These are phyloP conservation scores for Nephrotoma guestfalica DNA, from an alignment of 2,888 invertebrate genomes.

Conservation along the genomic window DNA sequence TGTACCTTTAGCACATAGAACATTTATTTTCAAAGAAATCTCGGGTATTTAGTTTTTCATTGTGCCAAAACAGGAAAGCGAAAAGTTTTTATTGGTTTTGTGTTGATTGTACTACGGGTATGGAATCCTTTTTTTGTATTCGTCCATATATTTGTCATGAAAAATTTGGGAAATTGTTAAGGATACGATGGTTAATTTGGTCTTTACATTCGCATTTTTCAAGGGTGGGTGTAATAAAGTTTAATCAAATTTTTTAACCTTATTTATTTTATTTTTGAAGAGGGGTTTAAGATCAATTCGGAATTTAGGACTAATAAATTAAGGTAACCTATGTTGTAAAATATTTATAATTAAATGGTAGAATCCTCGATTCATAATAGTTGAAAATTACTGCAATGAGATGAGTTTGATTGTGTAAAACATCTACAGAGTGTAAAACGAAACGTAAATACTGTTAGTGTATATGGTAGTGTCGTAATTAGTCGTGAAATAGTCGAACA, in stretches of 20 bases:
- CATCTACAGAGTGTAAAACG: too few relatives aligned
- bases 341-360: too few relatives aligned
- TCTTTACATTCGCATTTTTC: background rate
- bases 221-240: background rate
- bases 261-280: background rate
- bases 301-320: background rate
- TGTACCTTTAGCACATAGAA: background rate
- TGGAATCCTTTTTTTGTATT: background rate
- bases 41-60: background rate
- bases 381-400: too few relatives aligned
- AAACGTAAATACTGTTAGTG: too few relatives aligned
- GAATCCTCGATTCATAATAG: too few relatives aligned
- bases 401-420: too few relatives aligned
- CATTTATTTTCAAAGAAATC: background rate
- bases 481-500: too few relatives aligned
- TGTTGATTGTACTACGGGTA: background rate
- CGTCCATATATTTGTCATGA: background rate
- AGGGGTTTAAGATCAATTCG: background rate
- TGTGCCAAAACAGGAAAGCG: background rate
- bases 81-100: background rate
- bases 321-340: too few relatives aligned
- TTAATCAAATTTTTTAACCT: background rate
- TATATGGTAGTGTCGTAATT: too few relatives aligned
- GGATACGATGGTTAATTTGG: background rate
- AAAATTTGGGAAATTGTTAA: background rate